These are phyloP conservation scores for Parnassius glacialis DNA, from an alignment of 2,888 invertebrate species.

Conservation along the genomic window DNA sequence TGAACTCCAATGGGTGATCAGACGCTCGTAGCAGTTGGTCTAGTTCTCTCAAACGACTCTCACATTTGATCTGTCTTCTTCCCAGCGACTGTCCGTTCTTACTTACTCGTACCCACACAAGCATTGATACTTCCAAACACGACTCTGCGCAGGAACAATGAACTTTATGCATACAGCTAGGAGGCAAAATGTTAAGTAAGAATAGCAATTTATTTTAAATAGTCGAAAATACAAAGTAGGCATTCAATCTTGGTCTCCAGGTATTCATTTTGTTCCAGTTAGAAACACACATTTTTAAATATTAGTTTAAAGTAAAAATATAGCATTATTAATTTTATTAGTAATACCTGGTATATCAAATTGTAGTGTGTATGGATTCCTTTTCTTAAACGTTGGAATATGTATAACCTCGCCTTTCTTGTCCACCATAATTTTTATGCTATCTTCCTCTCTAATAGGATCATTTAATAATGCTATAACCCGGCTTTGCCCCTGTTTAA, in stretches of 20 bases:
- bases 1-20: slow-evolving; percentile 91
- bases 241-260: too few species aligned
- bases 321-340: background rate
- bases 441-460: slow-evolving; percentile 88
- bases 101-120: slow-evolving; percentile 90
- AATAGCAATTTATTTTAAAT: too few species aligned
- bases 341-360: slow-evolving; percentile 87
- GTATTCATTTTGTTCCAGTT: too few species aligned
- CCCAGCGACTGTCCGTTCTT: slow-evolving; percentile 91
- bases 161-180: background rate
- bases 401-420: slow-evolving; percentile 90
- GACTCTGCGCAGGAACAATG: slow-evolving; percentile 74
- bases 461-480: slow-evolving; percentile 90
- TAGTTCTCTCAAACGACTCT: slow-evolving; percentile 90
- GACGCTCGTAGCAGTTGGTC: slow-evolving; percentile 89
- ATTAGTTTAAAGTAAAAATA: too few species aligned
- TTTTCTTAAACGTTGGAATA: slow-evolving; percentile 86
- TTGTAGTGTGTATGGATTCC: slow-evolving; percentile 92
- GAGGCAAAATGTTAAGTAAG: background rate
- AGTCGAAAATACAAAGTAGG: too few species aligned
- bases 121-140: slow-evolving; percentile 90
- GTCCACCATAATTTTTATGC: slow-evolving; percentile 88
- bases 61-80: slow-evolving; percentile 92
- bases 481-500: slow-evolving; percentile 87
- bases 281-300: too few species aligned